Conservation (phyloP, 2,888 invertebrate species). For the Automeris io region DNA sequence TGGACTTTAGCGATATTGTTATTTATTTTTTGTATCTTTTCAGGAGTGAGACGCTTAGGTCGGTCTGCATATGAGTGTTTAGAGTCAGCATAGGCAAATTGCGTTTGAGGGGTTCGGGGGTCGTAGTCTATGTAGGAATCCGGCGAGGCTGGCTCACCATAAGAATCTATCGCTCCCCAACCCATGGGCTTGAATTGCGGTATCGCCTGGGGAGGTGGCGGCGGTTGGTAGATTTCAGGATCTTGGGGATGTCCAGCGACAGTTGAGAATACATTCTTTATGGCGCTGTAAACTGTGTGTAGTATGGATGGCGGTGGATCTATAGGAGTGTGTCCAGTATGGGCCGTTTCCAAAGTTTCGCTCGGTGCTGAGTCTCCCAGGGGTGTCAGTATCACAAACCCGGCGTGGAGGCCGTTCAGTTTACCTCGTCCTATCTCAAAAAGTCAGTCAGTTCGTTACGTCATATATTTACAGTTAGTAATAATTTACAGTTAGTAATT, state of each 20-base stretch:
- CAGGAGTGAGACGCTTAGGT: slow-evolving; percentile 41
- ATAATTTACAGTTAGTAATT: too few species aligned
- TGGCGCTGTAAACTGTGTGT: slow-evolving; percentile 56
- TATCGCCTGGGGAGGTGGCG: slow-evolving; percentile 46
- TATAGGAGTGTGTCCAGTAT: slow-evolving; percentile 46
- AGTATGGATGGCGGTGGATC: slow-evolving; percentile 61
- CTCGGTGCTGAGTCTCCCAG: slow-evolving; percentile 41
- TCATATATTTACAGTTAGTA: too few species aligned
- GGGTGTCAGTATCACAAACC: slow-evolving; percentile 64
- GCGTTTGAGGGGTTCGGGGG: slow-evolving; percentile 39
- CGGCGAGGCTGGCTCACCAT: slow-evolving; percentile 56
- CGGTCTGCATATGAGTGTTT: slow-evolving; percentile 41
- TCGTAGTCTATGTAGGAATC: slow-evolving; percentile 53
- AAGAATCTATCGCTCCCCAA: slow-evolving; percentile 63
- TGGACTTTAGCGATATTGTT: slow-evolving; percentile 54
- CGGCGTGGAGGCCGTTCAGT: slow-evolving; percentile 67
- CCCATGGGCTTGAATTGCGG: slow-evolving; percentile 53
- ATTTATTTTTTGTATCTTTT: slow-evolving; percentile 63
- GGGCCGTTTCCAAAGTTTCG: slow-evolving; percentile 39
- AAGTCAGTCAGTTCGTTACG: slow-evolving; percentile 22
- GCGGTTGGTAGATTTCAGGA: slow-evolving; percentile 37
- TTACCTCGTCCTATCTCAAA: slow-evolving; percentile 70
- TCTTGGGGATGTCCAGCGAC: slow-evolving; percentile 24
- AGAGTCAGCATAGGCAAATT: slow-evolving; percentile 44
- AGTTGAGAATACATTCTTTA: slow-evolving; percentile 51